Percentiles rank a stretch among this genome's conserved stretches.
Conservation (phyloP, 2,797 vertebrate genomes). For the Margarornis squamiger region DNA sequence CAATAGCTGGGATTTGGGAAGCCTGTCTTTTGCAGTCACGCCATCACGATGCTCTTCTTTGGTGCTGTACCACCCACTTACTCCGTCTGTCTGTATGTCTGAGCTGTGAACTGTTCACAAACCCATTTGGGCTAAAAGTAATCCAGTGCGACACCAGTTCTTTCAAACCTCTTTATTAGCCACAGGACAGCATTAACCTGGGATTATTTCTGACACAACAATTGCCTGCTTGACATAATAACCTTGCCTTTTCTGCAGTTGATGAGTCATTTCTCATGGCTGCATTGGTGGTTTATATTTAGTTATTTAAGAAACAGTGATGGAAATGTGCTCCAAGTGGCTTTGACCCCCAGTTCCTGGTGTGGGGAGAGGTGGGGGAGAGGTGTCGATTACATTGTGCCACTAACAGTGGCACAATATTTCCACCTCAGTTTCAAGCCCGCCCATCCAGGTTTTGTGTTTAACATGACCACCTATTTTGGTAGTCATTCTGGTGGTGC, state of each 20-base stretch:
- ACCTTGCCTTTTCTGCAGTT: not conserved
- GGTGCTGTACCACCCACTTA: fast-evolving
- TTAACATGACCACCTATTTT: not conserved
- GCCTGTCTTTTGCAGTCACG: not conserved
- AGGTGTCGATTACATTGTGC: not conserved
- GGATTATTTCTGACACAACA: fast-evolving
- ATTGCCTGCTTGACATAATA: not conserved
- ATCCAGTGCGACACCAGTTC: not conserved
- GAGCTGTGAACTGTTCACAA: not conserved
- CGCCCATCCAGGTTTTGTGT: not conserved
- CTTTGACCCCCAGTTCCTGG: not conserved
- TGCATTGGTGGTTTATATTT: not conserved
- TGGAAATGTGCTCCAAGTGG: not conserved
- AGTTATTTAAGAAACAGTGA: not conserved
- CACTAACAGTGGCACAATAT: fast-evolving
- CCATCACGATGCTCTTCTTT: not conserved
- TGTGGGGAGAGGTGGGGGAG: not conserved
- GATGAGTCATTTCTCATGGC: not conserved
- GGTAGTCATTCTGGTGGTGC: not conserved
- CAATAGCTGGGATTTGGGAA: not conserved
- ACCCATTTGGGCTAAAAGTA: not conserved
- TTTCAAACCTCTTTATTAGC: not conserved
- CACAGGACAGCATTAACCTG: not conserved
- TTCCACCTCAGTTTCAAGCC: not conserved
- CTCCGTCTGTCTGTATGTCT: fast-evolving